Conservation (phyloP, 2,797 vertebrate species). For the Eurystomus glaucurus region DNA sequence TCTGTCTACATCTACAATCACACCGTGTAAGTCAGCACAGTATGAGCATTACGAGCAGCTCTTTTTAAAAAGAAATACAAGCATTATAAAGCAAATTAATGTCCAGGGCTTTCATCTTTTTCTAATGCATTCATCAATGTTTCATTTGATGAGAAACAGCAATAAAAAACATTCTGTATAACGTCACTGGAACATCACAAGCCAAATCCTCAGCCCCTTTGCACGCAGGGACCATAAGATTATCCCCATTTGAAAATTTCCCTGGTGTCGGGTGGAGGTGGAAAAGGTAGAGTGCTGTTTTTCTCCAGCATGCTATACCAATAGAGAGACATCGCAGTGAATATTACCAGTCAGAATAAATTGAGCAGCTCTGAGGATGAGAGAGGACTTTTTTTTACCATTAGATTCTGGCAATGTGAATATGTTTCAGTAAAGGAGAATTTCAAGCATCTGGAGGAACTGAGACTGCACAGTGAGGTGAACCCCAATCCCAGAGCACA, state of each 20-base stretch:
- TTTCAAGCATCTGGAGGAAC: not conserved
- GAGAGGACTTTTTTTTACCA: not conserved
- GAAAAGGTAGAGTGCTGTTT: not conserved
- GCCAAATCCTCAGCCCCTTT: not conserved
- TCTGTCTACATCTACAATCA: not conserved
- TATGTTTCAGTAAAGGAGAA: not conserved
- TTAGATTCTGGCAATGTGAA: not conserved
- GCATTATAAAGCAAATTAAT: not conserved
- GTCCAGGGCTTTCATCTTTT: not conserved
- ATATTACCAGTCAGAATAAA: not conserved
- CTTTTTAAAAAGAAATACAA: not conserved
- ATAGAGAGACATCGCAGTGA: not conserved
- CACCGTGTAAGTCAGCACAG: not conserved
- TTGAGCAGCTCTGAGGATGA: not conserved
- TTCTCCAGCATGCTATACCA: not conserved
- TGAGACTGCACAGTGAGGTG: not conserved
- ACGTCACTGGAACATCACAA: not conserved
- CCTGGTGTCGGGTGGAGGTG: fast-evolving
- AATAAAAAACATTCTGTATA: not conserved
- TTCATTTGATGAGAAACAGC: fast-evolving
- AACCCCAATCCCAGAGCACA: not conserved
- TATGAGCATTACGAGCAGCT: not conserved
- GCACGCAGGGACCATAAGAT: not conserved
- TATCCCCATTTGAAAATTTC: not conserved
- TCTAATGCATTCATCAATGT: not conserved